A percentile compares a stretch with the other conserved stretches of the same genome.
Conservation (phyloP, 2,797 vertebrate species). For the Squalus acanthias region DNA sequence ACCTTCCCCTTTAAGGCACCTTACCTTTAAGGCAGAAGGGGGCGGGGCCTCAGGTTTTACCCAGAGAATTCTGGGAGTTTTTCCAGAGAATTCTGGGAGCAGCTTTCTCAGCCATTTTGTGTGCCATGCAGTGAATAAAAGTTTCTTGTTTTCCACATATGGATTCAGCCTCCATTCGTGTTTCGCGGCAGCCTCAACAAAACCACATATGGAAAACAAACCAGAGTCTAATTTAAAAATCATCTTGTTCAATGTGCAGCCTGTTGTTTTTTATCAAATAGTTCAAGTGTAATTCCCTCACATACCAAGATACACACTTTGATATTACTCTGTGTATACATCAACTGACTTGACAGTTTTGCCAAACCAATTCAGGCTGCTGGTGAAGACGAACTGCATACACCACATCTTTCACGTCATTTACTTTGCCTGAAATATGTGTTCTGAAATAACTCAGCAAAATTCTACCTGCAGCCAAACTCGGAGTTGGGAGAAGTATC, state of each 20-base stretch:
- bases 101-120: no score
- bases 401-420: neutral
- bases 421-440: neutral
- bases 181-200: no score
- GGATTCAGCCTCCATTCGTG: no score
- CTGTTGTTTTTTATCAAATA: neutral
- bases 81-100: no score
- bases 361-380: neutral
- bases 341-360: neutral
- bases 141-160: no score
- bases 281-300: neutral
- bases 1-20: no score
- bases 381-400: neutral
- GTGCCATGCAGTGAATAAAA: no score
- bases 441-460: neutral
- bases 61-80: no score
- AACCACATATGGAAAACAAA: neutral
- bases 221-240: neutral
- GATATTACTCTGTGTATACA: constrained; percentile 35
- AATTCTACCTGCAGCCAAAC: constrained; percentile 67
- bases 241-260: neutral
- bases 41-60: no score
- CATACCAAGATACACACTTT: constrained; percentile 27
- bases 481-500: constrained; percentile 72
- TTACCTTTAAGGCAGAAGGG: no score